Evolutionary conservation across 1,140 invertebrate genomes (phyloP).

Genomic region (Hetaerina americana): DNA sequence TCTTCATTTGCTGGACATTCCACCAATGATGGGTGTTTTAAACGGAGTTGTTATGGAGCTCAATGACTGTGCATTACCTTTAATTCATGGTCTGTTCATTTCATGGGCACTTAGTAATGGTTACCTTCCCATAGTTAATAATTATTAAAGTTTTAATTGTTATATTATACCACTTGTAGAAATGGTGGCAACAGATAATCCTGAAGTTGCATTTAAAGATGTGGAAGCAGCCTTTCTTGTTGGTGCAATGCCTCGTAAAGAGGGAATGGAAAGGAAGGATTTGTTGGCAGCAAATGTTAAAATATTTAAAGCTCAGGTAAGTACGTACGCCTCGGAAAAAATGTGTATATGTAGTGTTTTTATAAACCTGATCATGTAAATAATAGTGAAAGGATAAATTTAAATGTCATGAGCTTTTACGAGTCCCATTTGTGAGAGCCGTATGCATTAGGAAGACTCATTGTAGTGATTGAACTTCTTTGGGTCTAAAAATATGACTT

Average conservation of each 20-base stretch:
- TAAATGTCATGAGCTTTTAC: no score
- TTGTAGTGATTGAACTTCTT: no score
- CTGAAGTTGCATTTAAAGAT: slow-evolving; percentile 83
- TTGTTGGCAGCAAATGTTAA: slow-evolving; percentile 91
- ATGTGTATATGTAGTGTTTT: no score
- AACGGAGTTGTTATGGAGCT: slow-evolving; percentile 97
- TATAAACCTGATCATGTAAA: no score
- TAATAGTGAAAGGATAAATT: no score
- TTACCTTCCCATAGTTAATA: neutral
- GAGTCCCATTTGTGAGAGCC: no score
- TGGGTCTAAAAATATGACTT: no score
- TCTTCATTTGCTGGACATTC: slow-evolving; percentile 89
- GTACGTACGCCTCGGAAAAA: neutral
- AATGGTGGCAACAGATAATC: slow-evolving; percentile 77
- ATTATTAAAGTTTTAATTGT: neutral
- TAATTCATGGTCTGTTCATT: slow-evolving; percentile 45
- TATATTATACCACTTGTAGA: slow-evolving; percentile 30
- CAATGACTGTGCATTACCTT: slow-evolving; percentile 87
- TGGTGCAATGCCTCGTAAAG: slow-evolving; percentile 94
- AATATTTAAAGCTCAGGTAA: slow-evolving; percentile 84
- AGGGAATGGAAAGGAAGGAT: slow-evolving; percentile 99
- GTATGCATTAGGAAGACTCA: no score
- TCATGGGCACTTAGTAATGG: neutral
- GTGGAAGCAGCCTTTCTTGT: slow-evolving; percentile 96
- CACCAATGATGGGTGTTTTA: slow-evolving; percentile 85